phyloP scores from a whole-genome alignment of 2,113 vertebrate species.

The Elephantulus edwardii region DNA sequence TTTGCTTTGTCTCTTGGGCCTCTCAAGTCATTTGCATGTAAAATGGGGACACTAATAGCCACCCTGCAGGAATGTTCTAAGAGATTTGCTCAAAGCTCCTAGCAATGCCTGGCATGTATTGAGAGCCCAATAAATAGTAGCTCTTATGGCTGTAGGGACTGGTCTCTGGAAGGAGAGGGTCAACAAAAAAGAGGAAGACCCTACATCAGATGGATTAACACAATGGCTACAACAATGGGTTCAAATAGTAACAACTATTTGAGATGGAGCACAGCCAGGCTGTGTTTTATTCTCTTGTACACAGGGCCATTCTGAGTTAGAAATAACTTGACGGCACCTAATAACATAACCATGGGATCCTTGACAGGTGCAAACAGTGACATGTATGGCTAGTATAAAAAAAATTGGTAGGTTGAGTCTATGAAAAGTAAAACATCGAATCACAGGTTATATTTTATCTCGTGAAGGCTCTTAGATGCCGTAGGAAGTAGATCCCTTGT shows the following conservation, averaged over 20 bases:
- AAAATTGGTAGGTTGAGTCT: background rate
- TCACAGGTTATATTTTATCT: rapidly evolving
- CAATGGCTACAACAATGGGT: background rate
- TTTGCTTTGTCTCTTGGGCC: conserved; percentile 3
- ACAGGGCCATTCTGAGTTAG: background rate
- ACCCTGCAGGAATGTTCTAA: background rate
- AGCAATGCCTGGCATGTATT: background rate
- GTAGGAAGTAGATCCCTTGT: rapidly evolving
- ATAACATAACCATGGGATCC: background rate
- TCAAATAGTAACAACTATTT: background rate
- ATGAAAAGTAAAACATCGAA: too few species aligned
- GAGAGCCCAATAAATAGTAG: background rate
- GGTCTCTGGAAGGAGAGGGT: background rate
- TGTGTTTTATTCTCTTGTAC: background rate
- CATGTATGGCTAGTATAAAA: background rate
- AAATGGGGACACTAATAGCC: background rate
- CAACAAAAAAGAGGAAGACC: background rate
- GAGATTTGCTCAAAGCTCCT: conserved; percentile 21
- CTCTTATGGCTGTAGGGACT: background rate
- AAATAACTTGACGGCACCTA: background rate
- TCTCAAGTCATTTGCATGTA: background rate
- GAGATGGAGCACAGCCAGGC: background rate
- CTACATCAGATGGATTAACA: background rate
- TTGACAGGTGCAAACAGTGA: background rate
- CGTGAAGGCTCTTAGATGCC: rapidly evolving